A percentile compares a stretch with the other conserved stretches of the same genome.
phyloP scores from a whole-genome alignment of 2,797 vertebrate genomes.

The Lutjanus campechanus region DNA sequence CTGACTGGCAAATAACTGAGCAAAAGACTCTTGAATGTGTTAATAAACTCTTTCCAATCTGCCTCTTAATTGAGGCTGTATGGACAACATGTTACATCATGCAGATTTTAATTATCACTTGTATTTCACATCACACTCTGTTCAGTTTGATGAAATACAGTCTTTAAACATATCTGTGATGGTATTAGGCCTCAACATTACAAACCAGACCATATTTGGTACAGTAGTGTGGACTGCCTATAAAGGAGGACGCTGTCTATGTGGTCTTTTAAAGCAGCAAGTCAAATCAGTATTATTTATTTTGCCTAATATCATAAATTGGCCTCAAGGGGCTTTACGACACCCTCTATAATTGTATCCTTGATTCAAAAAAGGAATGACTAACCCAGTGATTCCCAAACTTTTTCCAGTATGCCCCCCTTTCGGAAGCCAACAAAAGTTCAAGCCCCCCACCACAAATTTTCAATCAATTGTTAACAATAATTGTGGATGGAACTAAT shows the following conservation, averaged over 20 bases:
- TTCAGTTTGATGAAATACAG: neutral
- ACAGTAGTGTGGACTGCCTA: neutral
- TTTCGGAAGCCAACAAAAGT: no score
- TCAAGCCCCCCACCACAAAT: no score
- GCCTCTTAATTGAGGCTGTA: neutral
- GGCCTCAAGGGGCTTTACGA: neutral
- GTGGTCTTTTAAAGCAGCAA: neutral
- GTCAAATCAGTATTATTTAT: neutral
- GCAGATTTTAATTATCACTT: neutral
- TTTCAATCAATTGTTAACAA: no score
- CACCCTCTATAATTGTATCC: neutral
- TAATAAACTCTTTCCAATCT: neutral
- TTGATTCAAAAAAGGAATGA: neutral
- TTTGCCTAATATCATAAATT: neutral
- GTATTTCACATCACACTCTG: neutral
- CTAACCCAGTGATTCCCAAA: no score
- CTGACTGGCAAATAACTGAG: neutral
- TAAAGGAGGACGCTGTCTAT: neutral
- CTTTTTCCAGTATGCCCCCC: no score
- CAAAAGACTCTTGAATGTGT: neutral
- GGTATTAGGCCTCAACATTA: neutral
- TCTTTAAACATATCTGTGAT: neutral
- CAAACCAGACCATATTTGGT: neutral
- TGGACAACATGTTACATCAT: neutral
- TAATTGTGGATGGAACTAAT: no score